Evolutionary conservation across 2,888 invertebrate species (phyloP), one percentile per base, ranked within the genome.

Genomic region (Ceriagrion tenellum): DNA sequence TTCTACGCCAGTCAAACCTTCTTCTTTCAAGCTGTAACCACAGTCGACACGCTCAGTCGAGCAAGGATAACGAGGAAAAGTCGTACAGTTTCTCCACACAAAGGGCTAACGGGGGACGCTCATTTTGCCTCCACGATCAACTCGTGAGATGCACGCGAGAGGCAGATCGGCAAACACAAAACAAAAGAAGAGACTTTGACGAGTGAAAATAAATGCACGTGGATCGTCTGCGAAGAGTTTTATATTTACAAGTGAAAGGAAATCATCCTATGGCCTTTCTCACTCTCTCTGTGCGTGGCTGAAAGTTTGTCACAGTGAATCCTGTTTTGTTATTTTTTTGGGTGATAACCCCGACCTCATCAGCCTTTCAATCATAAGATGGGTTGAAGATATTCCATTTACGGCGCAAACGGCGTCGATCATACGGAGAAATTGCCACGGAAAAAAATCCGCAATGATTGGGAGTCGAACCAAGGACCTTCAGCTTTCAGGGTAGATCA

Each of bases 21-120:
- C 47, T 47, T 47, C 4, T 47, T 47, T 47, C 8, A 4, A 69
- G 69, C 69, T 69, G 8, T 10, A 12, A 26, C 69, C 88, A 88
- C 40, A 47, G 20, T 88, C 88, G 40, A 47, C 40, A 47, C 88
- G 88, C 88, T 88, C 20, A 20, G 40, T 88, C 88, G 35, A 40
- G 47, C 88, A 88, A 88, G 47, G 40, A 47, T 88, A 88, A 40
- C 88, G 88, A 88, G 88, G 35, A 88, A 47, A 40, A 23, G 88
- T 47, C 8, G n/a, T 8, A 8, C 0, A 40, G 35, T 88, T 47
- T 88, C 88, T 88, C 35, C 40, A 12, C 10, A 18, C 88, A 23
- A 47, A 47, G 47, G 47, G n/a, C n/a, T n/a, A n/a, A n/a, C n/a
- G 8, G 47, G 47, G 8, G 88, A 40, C 40, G 18, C 20, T 47